These are phyloP conservation scores for Blastobasis adustella DNA, from an alignment of 2,888 invertebrate genomes.

Conservation along the genomic window DNA sequence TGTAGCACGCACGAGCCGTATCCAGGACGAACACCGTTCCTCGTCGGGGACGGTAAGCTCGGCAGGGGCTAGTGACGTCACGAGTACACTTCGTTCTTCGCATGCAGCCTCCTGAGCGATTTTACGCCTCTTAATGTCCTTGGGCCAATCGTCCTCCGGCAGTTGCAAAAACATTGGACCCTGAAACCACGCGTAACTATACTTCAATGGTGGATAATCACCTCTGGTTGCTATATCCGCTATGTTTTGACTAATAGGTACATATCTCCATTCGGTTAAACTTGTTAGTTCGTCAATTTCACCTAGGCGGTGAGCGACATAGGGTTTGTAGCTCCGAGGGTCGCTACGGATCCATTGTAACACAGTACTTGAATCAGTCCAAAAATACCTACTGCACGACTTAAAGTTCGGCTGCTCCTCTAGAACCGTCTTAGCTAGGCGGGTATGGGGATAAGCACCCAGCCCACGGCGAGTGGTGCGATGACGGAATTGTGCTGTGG, in stretches of 20 bases:
- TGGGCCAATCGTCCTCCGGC: neutral
- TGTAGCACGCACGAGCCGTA: neutral
- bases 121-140: neutral
- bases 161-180: neutral
- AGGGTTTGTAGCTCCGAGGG: conserved; percentile 10
- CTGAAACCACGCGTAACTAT: neutral
- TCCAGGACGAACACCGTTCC: neutral
- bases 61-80: neutral
- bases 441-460: no score
- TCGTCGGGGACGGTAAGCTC: neutral
- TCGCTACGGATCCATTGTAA: conserved; percentile 11
- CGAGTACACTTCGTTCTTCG: neutral
- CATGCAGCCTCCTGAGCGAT: neutral
- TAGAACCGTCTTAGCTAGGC: no score
- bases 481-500: no score
- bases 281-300: conserved; percentile 12
- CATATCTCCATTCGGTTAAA: conserved; percentile 11
- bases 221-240: conserved; percentile 13
- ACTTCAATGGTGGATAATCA: neutral
- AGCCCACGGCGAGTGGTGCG: no score
- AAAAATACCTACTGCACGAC: conserved; percentile 1
- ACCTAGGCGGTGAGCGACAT: conserved; percentile 16
- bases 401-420: neutral
- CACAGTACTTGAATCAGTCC: conserved; percentile 13
- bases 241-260: conserved; percentile 12